phyloP scores from a whole-genome alignment of 2,888 invertebrate species.

The Hylaea fasciaria region DNA sequence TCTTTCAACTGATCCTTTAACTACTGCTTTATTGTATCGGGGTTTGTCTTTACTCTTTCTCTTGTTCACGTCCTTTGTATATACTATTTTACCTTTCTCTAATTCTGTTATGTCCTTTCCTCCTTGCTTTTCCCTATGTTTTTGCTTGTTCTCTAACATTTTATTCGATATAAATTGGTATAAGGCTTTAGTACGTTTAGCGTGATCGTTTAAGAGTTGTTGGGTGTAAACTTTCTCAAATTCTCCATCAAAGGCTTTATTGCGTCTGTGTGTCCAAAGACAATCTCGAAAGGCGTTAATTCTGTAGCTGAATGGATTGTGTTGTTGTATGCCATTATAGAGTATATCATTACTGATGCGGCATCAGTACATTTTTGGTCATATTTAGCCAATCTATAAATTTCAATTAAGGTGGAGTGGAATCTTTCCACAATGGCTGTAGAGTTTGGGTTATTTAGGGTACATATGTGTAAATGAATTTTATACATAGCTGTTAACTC shows the following conservation, averaged over 20 bases:
- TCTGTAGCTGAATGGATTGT: neutral
- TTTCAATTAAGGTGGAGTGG: slow-evolving; percentile 6
- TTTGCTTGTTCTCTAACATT: no score
- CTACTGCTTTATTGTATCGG: neutral
- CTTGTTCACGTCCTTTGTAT: neutral
- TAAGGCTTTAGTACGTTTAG: no score
- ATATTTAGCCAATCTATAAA: no score
- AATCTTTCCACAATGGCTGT: slow-evolving; percentile 1
- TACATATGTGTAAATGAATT: no score
- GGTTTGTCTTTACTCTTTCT: neutral
- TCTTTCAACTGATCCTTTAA: neutral
- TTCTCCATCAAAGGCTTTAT: neutral
- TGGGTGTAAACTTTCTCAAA: no score
- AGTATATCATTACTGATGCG: slow-evolving; percentile 1
- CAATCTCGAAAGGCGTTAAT: neutral
- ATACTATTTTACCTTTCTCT: neutral
- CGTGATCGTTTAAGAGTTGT: no score
- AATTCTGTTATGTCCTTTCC: no score
- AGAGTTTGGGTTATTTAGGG: slow-evolving; percentile 5
- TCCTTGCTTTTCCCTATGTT: no score
- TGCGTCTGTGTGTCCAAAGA: slow-evolving; percentile 1
- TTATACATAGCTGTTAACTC: no score
- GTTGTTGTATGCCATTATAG: neutral
- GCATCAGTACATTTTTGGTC: no score
- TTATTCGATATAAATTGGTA: no score